Conservation (phyloP, 1,140 invertebrate genomes). For the Eurosta solidaginis region DNA sequence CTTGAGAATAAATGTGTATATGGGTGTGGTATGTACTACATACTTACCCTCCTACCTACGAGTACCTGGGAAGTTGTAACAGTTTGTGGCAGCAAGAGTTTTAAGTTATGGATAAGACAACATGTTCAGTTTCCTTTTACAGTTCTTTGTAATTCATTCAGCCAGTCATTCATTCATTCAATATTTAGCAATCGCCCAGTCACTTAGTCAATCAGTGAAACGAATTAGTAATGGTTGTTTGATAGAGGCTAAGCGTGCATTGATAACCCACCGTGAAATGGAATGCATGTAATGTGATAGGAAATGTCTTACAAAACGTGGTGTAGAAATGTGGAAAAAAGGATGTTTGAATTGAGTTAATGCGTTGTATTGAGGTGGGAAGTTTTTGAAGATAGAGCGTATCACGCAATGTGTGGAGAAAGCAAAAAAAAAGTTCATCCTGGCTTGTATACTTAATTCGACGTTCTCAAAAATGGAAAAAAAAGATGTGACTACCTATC, state of each 20-base stretch:
- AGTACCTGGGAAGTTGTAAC: not conserved
- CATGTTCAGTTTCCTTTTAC: not conserved
- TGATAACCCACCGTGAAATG: too few relatives aligned
- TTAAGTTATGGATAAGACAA: not conserved
- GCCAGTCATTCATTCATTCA: not conserved
- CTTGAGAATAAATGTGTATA: too few relatives aligned
- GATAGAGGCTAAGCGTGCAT: too few relatives aligned
- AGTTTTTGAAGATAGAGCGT: too few relatives aligned
- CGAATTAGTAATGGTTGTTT: too few relatives aligned
- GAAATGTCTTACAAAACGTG: slow-evolving; percentile 16
- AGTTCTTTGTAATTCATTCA: not conserved
- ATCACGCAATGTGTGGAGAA: too few relatives aligned
- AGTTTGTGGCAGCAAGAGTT: not conserved
- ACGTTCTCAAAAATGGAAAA: too few relatives aligned
- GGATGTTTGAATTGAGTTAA: too few relatives aligned
- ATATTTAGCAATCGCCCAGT: not conserved
- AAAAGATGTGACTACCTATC: too few relatives aligned
- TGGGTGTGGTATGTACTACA: not conserved
- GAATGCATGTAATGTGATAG: not conserved
- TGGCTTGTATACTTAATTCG: too few relatives aligned
- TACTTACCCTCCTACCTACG: not conserved
- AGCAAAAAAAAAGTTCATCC: too few relatives aligned
- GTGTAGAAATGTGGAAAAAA: not conserved
- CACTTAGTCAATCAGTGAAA: not conserved
- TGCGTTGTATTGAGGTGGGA: too few relatives aligned